phyloP scores from a whole-genome alignment of 2,797 vertebrate species.

The Hipposideros larvatus region DNA sequence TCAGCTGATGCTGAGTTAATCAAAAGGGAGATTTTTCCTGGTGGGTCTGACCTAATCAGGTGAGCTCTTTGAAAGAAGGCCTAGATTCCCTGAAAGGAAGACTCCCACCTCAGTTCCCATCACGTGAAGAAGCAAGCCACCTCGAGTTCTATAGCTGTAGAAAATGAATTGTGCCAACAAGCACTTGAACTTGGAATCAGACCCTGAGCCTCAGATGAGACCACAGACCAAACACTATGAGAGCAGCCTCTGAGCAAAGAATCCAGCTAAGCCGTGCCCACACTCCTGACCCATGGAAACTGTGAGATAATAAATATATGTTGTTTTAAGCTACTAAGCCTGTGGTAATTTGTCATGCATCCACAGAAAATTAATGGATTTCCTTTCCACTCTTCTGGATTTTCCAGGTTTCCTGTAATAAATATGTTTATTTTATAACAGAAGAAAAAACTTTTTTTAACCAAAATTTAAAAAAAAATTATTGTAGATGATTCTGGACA shows the following conservation, averaged over 20 bases:
- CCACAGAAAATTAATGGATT: background rate
- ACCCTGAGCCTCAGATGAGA: background rate
- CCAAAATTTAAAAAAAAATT: background rate
- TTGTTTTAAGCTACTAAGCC: background rate
- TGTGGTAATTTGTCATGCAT: background rate
- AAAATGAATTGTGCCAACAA: background rate
- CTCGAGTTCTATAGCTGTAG: background rate
- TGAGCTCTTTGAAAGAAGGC: background rate
- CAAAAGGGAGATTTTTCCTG: background rate
- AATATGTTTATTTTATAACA: background rate
- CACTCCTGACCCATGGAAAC: background rate
- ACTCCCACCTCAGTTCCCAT: background rate
- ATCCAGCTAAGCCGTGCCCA: background rate
- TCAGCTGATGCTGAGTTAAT: background rate
- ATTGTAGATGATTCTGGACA: background rate
- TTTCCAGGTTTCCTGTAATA: conserved; percentile 14
- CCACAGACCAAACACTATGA: background rate
- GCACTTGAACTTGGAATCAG: background rate
- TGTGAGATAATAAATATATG: background rate
- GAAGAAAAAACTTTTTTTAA: background rate
- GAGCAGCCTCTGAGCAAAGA: background rate
- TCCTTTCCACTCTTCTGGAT: background rate
- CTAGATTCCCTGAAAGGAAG: background rate
- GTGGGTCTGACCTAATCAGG: background rate
- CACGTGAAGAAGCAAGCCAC: background rate